These are phyloP conservation scores for Mactromeris polynyma DNA, from an alignment of 2,888 invertebrate species.

Conservation along the genomic window DNA sequence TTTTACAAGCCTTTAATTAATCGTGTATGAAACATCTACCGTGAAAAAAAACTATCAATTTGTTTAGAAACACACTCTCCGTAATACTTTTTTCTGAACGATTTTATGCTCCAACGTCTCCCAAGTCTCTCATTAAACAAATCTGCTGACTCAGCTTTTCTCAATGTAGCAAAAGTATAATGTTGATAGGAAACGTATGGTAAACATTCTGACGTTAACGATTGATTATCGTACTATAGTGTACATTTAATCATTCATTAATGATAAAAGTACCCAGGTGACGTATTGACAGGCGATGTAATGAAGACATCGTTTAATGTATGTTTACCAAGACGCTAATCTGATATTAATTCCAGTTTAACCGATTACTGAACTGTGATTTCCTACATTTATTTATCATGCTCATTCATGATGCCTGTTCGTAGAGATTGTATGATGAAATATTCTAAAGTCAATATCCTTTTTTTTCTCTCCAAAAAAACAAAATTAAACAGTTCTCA, in stretches of 20 bases:
- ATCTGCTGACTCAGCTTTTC: slow-evolving; percentile 5
- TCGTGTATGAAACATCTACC: not conserved
- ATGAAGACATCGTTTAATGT: not conserved
- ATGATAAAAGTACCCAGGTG: not conserved
- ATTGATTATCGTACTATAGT: not conserved
- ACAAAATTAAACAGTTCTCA: no score
- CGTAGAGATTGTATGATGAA: no score
- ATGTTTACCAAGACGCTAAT: slow-evolving; percentile 6
- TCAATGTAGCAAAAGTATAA: not conserved
- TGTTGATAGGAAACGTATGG: not conserved
- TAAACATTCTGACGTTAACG: not conserved
- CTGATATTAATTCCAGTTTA: not conserved
- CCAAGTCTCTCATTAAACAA: not conserved
- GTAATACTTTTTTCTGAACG: not conserved
- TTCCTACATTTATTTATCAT: not conserved
- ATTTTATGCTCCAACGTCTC: not conserved
- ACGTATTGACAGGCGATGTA: not conserved
- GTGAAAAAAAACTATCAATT: not conserved
- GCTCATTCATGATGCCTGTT: not conserved
- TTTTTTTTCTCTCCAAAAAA: no score
- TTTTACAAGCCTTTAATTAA: not conserved
- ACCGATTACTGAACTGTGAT: not conserved
- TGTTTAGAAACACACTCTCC: not conserved
- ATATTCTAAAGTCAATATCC: no score
- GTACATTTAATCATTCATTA: not conserved